phyloP scores from a whole-genome alignment of 1,140 invertebrate genomes.

The Scaptomyza pallida region DNA sequence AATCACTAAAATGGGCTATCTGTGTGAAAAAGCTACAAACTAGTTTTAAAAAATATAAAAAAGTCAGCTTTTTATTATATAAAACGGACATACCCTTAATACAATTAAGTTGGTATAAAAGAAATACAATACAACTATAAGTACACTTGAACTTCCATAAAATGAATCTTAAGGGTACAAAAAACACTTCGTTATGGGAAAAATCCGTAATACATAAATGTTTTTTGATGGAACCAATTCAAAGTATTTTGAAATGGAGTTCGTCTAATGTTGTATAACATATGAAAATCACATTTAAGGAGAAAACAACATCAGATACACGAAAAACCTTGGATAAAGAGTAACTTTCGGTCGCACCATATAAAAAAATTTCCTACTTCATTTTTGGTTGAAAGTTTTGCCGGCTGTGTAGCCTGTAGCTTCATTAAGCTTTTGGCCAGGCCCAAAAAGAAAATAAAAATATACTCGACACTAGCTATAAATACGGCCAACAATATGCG shows the following conservation, averaged over 20 bases:
- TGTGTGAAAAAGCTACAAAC: conserved; percentile 4
- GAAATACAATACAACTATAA: no score
- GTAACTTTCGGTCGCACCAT: no score
- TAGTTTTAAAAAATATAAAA: neutral
- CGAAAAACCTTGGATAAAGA: neutral
- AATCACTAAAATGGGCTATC: neutral
- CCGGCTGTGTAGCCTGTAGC: conserved; percentile 43
- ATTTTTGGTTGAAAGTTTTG: neutral
- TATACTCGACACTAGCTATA: conserved; percentile 49
- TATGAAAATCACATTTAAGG: no score
- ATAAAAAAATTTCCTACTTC: no score
- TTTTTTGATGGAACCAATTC: no score
- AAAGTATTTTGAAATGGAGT: no score
- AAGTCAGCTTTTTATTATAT: conserved; percentile 33
- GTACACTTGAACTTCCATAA: no score
- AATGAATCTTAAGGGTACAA: no score
- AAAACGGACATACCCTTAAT: conserved; percentile 20
- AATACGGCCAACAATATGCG: conserved; percentile 52
- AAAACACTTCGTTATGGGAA: no score
- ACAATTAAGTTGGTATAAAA: no score
- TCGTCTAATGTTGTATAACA: no score
- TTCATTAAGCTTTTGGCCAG: conserved; percentile 66
- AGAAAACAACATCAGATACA: neutral
- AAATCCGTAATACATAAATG: no score
- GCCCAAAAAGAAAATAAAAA: conserved; percentile 23